Base-by-base conservation (phyloP, 1,140 invertebrate genomes). In the Neodiprion lecontei region DNA sequence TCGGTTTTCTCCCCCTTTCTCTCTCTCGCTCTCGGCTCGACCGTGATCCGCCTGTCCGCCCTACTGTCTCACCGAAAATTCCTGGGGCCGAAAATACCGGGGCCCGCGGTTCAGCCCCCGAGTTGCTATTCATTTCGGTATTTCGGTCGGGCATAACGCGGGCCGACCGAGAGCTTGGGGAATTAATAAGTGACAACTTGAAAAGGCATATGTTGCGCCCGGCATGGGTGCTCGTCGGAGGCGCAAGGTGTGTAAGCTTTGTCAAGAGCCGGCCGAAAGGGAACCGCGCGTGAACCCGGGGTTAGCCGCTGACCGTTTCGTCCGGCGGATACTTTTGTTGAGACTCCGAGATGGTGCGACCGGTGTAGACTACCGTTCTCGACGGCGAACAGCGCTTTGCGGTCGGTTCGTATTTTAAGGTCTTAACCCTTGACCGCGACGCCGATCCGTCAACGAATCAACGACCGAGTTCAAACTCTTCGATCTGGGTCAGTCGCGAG, bases 101-200 rank as follows among this genome's bases (percentile, higher is more conserved):
- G 77, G 78, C 74, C 77, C 76, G 79, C 76, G 48, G 28, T 40
- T 40, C 28, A 40, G 28, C 28, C 65, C 70, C 74, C 71, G 78
- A 21, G 61, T 80, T 74, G 80, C 81, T 85, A 84, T 85, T 84
- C 81, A 79, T 82, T 78, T 85, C 77, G 75, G 74, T 14, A 17
- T 28, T 66, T 66, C 72, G 47, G 47, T 12, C 28, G 47, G 47
- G 73, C 53, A 69, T 74, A 68, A 74, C 70, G 70, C 70, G 70
- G 49, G 70, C 70, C 72, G 76, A 79, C 72, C 14, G 75, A 79
- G 78, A 84, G 80, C 82, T 80, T 80, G 78, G 74, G 80, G 86
- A 88, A 88, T 88, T 88, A 88, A 88, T 88, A 88, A 88, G 87
- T 87, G 87, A 87, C 87, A 88, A 85, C 82, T 86, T 79, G 48